Percentiles rank a stretch among this genome's conserved stretches.
Evolutionary conservation across 2,888 invertebrate species (phyloP).

Genomic region (Morpho achilles): DNA sequence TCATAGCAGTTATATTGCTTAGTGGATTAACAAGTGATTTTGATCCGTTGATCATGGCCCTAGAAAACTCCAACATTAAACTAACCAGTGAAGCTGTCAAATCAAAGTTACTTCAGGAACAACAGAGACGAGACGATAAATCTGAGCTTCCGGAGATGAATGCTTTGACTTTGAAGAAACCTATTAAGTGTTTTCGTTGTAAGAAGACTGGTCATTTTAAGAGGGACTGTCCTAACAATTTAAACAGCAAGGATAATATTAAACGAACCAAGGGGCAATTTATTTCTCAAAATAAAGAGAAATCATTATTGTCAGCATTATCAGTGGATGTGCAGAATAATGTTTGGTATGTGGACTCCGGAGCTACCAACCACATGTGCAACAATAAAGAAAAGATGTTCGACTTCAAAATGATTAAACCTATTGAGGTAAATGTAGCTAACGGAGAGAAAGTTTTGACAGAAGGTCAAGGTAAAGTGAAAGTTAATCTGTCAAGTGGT

Average conservation of each 20-base stretch:
- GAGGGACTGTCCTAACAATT: not conserved
- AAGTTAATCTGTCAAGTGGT: constrained; percentile 9
- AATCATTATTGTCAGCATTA: constrained; percentile 12
- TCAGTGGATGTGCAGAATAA: constrained; percentile 13
- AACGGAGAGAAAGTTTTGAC: constrained; percentile 19
- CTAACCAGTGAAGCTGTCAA: constrained; percentile 22
- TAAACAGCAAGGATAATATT: not conserved
- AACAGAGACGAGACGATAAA: constrained; percentile 15
- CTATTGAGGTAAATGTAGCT: constrained; percentile 16
- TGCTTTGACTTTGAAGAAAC: no score
- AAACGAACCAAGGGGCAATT: not conserved
- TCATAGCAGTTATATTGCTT: constrained; percentile 25
- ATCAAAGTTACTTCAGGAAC: constrained; percentile 23
- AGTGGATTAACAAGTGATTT: constrained; percentile 26
- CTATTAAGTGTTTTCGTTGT: not conserved
- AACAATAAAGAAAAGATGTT: constrained; percentile 16
- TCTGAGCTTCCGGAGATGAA: not conserved
- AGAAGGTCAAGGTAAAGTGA: constrained; percentile 23
- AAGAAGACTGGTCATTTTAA: not conserved
- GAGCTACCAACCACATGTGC: constrained; percentile 21
- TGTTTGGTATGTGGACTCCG: constrained; percentile 20
- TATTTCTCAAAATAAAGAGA: constrained; percentile 4
- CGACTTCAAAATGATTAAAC: constrained; percentile 5
- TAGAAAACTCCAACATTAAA: constrained; percentile 25
- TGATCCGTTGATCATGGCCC: constrained; percentile 22